Percentiles rank a stretch among this genome's conserved stretches.
Evolutionary conservation across 2,888 invertebrate species (phyloP).

Genomic region (Hanleya hanleyi): DNA sequence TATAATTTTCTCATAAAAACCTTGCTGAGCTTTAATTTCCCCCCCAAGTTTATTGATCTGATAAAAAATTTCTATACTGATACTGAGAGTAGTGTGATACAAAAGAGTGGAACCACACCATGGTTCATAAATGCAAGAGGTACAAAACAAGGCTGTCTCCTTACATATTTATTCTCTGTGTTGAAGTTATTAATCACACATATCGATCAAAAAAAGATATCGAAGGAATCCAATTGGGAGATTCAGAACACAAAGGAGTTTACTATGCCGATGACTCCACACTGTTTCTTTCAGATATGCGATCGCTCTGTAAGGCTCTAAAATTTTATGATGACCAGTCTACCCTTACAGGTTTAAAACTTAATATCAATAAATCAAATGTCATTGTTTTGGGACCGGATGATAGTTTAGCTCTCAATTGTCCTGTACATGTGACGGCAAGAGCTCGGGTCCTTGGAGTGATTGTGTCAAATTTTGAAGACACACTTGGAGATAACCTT

Average conservation of each 20-base stretch:
- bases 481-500: no score
- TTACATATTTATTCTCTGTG: conserved; percentile 3
- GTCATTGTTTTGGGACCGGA: not conserved
- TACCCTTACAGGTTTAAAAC: not conserved
- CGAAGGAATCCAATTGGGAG: not conserved
- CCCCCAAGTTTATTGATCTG: not conserved
- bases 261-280: not conserved
- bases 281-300: not conserved
- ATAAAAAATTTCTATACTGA: not conserved
- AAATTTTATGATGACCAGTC: not conserved
- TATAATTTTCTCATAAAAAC: not conserved
- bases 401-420: no score
- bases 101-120: no score
- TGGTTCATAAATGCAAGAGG: no score
- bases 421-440: no score
- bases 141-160: not conserved
- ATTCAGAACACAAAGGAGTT: not conserved
- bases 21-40: not conserved
- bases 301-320: not conserved
- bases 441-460: no score
- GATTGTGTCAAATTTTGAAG: no score
- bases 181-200: not conserved
- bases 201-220: not conserved
- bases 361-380: not conserved
- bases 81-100: no score